Evolutionary conservation across 2,888 invertebrate genomes (phyloP).

Genomic region (Invenusta paracnida): DNA sequence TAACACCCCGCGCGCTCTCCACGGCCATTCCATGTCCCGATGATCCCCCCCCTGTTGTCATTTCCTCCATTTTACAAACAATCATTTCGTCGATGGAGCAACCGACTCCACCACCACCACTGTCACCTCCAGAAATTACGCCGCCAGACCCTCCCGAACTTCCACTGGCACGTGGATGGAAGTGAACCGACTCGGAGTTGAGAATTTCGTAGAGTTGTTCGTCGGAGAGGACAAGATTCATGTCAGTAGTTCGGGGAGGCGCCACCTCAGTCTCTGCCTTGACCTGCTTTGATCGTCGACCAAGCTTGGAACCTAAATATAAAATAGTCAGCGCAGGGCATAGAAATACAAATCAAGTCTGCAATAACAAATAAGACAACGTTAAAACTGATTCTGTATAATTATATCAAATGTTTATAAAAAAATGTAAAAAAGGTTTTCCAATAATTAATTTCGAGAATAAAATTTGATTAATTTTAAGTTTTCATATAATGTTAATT

Average conservation of each 20-base stretch:
- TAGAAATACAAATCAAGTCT: neutral
- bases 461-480: no score
- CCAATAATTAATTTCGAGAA: no score
- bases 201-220: slow-evolving; percentile 18
- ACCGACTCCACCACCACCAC: neutral
- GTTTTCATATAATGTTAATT: neutral
- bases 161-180: neutral
- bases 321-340: neutral
- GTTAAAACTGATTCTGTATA: neutral
- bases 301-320: neutral
- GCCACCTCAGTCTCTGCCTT: slow-evolving; percentile 11
- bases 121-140: neutral
- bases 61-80: slow-evolving; percentile 4
- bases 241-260: neutral
- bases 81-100: neutral
- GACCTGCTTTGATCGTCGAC: neutral
- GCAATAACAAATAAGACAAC: neutral
- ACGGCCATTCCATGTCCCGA: neutral
- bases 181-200: slow-evolving; percentile 12
- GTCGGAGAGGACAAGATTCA: slow-evolving; percentile 17
- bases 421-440: no score
- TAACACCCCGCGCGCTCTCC: neutral
- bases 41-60: neutral
- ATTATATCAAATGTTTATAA: no score
- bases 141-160: neutral